phyloP scores from a whole-genome alignment of 1,140 invertebrate species.

The Aleiodes sp. region DNA sequence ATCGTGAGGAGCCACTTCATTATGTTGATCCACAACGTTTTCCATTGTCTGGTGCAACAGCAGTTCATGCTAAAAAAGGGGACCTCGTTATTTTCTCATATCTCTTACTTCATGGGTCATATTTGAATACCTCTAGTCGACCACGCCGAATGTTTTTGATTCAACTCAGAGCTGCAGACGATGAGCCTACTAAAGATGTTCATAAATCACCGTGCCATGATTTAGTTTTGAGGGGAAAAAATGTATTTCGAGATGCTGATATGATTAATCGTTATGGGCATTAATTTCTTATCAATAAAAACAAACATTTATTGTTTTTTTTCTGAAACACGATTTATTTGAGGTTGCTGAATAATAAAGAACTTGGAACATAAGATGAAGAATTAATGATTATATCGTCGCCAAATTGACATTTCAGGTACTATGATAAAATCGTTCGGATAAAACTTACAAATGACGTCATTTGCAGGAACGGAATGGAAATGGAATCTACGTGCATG shows the following conservation, averaged over 20 bases:
- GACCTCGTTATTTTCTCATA: slow-evolving; percentile 73
- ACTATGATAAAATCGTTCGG: too few species aligned
- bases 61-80: slow-evolving; percentile 66
- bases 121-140: slow-evolving; percentile 65
- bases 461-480: too few species aligned
- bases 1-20: slow-evolving; percentile 63
- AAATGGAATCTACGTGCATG: too few species aligned
- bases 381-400: too few species aligned
- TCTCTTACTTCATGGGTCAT: slow-evolving; percentile 71
- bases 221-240: slow-evolving; percentile 65
- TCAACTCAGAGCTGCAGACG: slow-evolving; percentile 68
- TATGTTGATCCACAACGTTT: slow-evolving; percentile 70
- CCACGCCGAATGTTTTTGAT: slow-evolving; percentile 70
- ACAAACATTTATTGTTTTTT: too few species aligned
- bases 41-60: slow-evolving; percentile 67
- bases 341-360: too few species aligned
- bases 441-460: too few species aligned
- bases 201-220: slow-evolving; percentile 67
- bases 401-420: too few species aligned
- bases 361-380: too few species aligned
- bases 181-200: slow-evolving; percentile 62
- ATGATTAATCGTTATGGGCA: slow-evolving; percentile 57
- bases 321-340: too few species aligned
- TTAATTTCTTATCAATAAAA: too few species aligned
- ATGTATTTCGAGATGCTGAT: slow-evolving; percentile 56